Evolutionary conservation across 1,140 invertebrate species (phyloP).

Genomic region (Gryllus bimaculatus): DNA sequence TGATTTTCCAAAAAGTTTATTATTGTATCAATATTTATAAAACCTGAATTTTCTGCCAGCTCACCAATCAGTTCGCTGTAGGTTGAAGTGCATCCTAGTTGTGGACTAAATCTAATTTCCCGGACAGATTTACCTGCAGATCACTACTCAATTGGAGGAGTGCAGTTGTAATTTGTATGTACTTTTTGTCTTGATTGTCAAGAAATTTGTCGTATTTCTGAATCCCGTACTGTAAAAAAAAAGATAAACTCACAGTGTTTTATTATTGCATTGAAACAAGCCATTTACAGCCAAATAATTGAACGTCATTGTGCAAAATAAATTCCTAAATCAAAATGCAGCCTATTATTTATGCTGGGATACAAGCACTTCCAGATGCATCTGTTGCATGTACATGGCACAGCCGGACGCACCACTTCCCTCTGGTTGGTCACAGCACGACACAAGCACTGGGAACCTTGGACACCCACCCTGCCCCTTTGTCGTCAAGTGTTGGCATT

Average conservation of each 20-base stretch:
- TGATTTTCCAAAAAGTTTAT: conserved; percentile 6
- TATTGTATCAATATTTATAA: background rate
- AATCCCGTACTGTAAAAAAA: conserved; percentile 15
- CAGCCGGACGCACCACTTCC: background rate
- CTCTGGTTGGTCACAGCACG: background rate
- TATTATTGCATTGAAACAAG: conserved; percentile 14
- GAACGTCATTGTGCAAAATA: conserved; percentile 15
- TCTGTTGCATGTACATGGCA: background rate
- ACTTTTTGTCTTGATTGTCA: conserved; percentile 18
- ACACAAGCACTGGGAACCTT: conserved; percentile 3
- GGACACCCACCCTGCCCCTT: background rate
- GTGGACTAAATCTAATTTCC: conserved; percentile 1
- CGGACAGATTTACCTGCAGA: background rate
- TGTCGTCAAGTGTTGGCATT: background rate
- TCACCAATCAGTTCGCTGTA: conserved; percentile 1
- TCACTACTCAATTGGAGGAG: conserved; percentile 10
- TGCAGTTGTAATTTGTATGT: conserved; percentile 20
- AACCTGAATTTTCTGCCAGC: background rate
- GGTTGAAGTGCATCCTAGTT: conserved; percentile 3
- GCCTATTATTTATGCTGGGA: conserved; percentile 15
- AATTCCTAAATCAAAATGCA: conserved; percentile 9
- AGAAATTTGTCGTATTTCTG: conserved; percentile 18
- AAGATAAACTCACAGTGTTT: conserved; percentile 9
- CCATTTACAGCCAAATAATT: conserved; percentile 13
- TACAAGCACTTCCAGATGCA: background rate